Base-by-base conservation (phyloP, 1,140 invertebrate genomes). In the Pseudomyrmex dendroicus region DNA sequence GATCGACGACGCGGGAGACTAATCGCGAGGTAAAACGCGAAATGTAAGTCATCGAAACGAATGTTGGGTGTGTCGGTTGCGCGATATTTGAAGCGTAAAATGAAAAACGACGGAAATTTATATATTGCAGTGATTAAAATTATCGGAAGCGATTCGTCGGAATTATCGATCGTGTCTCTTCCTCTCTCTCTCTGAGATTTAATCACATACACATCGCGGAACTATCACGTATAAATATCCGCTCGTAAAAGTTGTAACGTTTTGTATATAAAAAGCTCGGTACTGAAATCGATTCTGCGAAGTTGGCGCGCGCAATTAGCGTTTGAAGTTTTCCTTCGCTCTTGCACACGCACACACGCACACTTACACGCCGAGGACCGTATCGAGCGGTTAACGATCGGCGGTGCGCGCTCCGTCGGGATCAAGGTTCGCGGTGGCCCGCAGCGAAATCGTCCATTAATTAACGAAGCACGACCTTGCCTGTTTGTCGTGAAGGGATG, bases 391-490 rank as follows among this genome's bases (percentile, higher is more conserved):
- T 66, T 84, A 57, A 83, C 8, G 78, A 73, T 74, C 48, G 0
- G 1, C 13, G 46, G 17, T 20, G 20, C 48, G 20, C 52, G n/a
- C 2, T 54, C 1, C 8, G 22, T 10, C 17, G 22, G 56, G 59
- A 56, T 74, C 74, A 80, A 44, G 48, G 67, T 84, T 85, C 83
- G 66, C 20, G 57, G 62, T n/a, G 56, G 12, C n/a, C 22, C 52
- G 48, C 25, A n/a, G 59, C 25, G 17, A 80, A 68, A 78, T 64
- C 44, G 62, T 82, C 57, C 74, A 68, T 83, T 83, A 85, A 85
- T 88, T 88, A 80, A 59, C 73, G 0, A 46, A 70, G 12, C 25
- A 72, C 62, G 62, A 46, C 72, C 66, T 88, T 73, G 76, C 56
- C 35, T 44, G 52, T 68, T 80, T 54, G 25, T 25, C 64, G 25